phyloP scores from a whole-genome alignment of 2,113 vertebrate species.

The Egretta garzetta region DNA sequence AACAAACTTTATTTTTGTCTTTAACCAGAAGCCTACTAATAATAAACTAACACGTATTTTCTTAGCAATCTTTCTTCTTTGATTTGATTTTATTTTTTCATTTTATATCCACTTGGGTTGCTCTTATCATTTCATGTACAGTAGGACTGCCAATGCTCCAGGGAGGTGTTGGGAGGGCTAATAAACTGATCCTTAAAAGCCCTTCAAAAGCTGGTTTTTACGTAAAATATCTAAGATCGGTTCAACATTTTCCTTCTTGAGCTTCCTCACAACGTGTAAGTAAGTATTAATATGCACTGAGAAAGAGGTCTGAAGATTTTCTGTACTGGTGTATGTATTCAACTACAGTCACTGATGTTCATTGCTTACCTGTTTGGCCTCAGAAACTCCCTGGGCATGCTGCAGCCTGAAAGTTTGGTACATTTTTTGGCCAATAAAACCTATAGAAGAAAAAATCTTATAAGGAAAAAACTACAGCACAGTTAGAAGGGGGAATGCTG shows the following conservation, averaged over 20 bases:
- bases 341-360: background rate
- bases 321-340: background rate
- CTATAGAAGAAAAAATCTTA: background rate
- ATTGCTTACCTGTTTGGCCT: background rate
- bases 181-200: background rate
- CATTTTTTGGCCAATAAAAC: background rate
- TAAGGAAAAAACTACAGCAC: background rate
- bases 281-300: background rate
- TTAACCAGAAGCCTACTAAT: background rate
- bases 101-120: background rate
- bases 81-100: background rate
- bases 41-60: background rate
- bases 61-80: background rate
- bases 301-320: background rate
- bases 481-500: background rate
- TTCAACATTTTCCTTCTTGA: background rate
- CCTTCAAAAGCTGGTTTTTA: background rate
- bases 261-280: background rate
- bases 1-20: conserved; percentile 19
- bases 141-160: background rate
- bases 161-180: background rate
- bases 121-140: background rate
- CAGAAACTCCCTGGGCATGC: background rate
- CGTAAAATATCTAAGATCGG: background rate
- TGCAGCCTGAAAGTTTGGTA: background rate